Evolutionary conservation across 2,113 vertebrate species (phyloP), one percentile per base, ranked within the genome.

Genomic region (Caloenas nicobarica): DNA sequence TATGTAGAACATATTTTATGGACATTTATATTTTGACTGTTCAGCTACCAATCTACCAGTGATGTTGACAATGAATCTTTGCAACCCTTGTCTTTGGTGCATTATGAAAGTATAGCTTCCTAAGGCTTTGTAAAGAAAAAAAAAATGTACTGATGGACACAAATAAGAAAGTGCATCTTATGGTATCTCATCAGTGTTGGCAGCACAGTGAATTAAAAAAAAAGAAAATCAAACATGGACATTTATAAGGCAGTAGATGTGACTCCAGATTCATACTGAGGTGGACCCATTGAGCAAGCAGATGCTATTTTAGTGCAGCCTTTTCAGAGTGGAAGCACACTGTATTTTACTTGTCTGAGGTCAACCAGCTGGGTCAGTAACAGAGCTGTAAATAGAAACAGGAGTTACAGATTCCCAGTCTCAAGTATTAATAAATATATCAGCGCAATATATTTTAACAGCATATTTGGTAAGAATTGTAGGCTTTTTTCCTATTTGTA

Each of bases 371-470:
- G 73, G 96, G 92, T 94, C 95, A 81, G 65, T 64, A 53, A 66
- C 83, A 72, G 54, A 86, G 54, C 93, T 72, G 87, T 77, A 80
- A 94, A 78, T 79, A 89, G 86, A 93, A 95, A 60, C 71, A 62
- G 40, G 81, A 73, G 38, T 85, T 92, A 81, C 42, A 54, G 61
- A 77, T 70, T 96, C 83, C 84, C 96, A 94, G 88, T 92, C 93
- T 92, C 61, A 89, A 93, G 53, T 91, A 96, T 88, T 96, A 95
- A 96, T 85, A 96, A 93, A 73, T 95, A 88, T 87, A 91, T 71
- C 62, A 86, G 72, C 34, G 65, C n/a, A 87, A 82, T 92, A 34
- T 54, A 92, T 89, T 95, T 97, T 93, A 93, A 93, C 95, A 86
- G 77, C 92, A 54, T 88, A 96, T 88, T 81, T 90, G 65, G 53